Percentiles rank a stretch among this genome's conserved stretches.
Conservation (phyloP, 1,140 invertebrate species). For the Eupeodes corollae region DNA sequence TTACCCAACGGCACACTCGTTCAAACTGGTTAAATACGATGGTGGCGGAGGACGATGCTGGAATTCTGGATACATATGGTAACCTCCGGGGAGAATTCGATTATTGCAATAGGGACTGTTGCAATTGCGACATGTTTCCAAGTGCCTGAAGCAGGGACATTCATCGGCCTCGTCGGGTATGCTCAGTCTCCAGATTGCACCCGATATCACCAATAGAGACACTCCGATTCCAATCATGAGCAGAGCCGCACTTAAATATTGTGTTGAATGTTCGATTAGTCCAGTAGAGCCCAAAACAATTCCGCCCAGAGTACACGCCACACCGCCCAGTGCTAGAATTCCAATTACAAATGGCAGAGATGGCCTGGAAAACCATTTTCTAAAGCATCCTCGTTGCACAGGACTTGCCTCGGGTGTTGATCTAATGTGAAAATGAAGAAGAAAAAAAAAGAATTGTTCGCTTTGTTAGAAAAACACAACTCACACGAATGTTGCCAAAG, state of each 20-base stretch:
- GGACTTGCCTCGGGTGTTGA: too few species aligned
- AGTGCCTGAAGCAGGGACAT: conserved; percentile 24
- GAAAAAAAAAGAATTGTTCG: too few species aligned
- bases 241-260: conserved; percentile 31
- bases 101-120: conserved; percentile 30
- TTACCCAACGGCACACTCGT: conserved; percentile 22
- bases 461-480: too few species aligned
- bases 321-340: conserved; percentile 29
- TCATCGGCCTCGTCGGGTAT: conserved; percentile 26
- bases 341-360: conserved; percentile 34
- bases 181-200: conserved; percentile 30
- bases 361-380: conserved; percentile 30
- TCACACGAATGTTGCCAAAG: too few species aligned
- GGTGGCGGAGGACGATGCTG: conserved; percentile 32
- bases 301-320: conserved; percentile 30
- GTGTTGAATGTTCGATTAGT: conserved; percentile 30
- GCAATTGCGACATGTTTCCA: conserved; percentile 30
- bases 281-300: conserved; percentile 33
- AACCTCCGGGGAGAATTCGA: conserved; percentile 20
- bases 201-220: conserved; percentile 29
- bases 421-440: too few species aligned
- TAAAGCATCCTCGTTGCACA: conserved; percentile 10
- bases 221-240: conserved; percentile 34
- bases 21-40: conserved; percentile 29
- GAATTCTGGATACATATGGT: conserved; percentile 26